Conservation (phyloP, 2,888 invertebrate species). For the Nomada flava region DNA sequence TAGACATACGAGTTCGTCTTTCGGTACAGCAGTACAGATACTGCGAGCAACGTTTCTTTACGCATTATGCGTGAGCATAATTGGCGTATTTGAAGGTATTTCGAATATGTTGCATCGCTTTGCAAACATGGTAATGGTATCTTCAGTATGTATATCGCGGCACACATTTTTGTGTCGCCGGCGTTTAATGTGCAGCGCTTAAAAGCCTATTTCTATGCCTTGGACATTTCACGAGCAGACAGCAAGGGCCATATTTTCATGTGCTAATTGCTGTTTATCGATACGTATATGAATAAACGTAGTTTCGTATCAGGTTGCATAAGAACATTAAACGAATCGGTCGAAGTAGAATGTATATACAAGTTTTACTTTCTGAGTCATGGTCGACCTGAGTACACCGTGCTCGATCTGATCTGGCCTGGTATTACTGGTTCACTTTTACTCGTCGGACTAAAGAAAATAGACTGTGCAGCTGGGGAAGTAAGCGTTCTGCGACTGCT, state of each 20-base stretch:
- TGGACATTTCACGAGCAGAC: too few relatives aligned
- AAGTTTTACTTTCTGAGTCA: slow-evolving; percentile 28
- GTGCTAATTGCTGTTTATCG: background rate
- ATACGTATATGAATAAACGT: background rate
- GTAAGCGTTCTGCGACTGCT: background rate
- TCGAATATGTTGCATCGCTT: too few relatives aligned
- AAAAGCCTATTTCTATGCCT: too few relatives aligned
- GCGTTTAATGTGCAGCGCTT: too few relatives aligned
- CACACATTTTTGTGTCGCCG: too few relatives aligned
- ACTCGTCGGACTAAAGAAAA: background rate
- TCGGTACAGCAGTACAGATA: background rate
- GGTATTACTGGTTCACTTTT: slow-evolving; percentile 5
- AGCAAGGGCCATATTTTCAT: too few relatives aligned
- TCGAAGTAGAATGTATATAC: slow-evolving; percentile 30
- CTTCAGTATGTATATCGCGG: too few relatives aligned
- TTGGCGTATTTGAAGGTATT: too few relatives aligned
- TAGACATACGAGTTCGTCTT: slow-evolving; percentile 19
- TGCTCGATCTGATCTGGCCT: slow-evolving; percentile 14
- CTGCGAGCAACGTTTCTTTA: too few relatives aligned
- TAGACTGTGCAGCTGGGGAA: background rate
- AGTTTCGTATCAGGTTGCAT: slow-evolving; percentile 1
- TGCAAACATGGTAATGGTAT: too few relatives aligned
- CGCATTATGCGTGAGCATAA: too few relatives aligned
- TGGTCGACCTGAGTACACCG: background rate
- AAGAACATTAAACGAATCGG: slow-evolving; percentile 10